Evolutionary conservation across 2,113 vertebrate species (phyloP).

Genomic region (Eonycteris spelaea): DNA sequence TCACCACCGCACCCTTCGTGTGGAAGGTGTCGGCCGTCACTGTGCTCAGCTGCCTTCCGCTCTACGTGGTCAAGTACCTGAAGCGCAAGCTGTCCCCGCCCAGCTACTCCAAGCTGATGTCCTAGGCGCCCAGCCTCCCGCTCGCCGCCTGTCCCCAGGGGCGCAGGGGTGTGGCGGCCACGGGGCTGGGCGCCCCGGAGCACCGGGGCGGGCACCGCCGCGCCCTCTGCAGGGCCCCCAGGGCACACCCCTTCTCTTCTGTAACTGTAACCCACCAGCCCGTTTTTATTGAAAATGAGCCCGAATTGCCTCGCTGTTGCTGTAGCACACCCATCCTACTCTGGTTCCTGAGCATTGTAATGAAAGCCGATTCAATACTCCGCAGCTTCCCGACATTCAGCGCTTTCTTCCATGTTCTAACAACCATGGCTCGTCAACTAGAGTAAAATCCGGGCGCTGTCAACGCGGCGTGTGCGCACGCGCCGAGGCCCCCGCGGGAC

Average conservation of each 20-base stretch:
- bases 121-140: neutral
- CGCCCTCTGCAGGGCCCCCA: neutral
- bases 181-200: no score
- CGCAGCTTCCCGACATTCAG: neutral
- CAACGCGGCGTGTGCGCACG: no score
- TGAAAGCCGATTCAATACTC: constrained; percentile 8
- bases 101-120: constrained; percentile 96
- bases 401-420: neutral
- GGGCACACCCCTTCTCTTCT: neutral
- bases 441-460: neutral
- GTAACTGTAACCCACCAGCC: constrained; percentile 24
- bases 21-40: constrained; percentile 98
- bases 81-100: constrained; percentile 97
- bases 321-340: constrained; percentile 42
- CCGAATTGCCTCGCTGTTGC: constrained; percentile 50
- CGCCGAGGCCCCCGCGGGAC: no score
- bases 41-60: constrained; percentile 98
- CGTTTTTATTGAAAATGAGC: constrained; percentile 43
- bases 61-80: constrained; percentile 98
- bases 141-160: no score
- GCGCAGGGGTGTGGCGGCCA: neutral
- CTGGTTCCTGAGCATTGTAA: constrained; percentile 37
- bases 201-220: neutral
- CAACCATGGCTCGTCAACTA: neutral
- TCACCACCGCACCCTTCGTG: constrained; percentile 94